Evolutionary conservation across 2,113 vertebrate species (phyloP).

Genomic region (Varanus salvator): DNA sequence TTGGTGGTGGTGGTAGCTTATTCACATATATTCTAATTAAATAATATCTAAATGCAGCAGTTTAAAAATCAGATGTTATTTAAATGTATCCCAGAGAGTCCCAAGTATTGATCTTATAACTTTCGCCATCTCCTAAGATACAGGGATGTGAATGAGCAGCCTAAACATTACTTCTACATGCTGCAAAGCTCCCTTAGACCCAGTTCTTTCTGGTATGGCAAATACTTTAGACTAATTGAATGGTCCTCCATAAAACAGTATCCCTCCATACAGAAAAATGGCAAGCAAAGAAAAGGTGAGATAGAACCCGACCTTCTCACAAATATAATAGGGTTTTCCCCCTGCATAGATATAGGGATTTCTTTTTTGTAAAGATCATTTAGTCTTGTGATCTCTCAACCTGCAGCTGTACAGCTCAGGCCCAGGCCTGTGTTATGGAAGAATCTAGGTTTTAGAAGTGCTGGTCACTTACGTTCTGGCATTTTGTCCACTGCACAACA

Average conservation of each 20-base stretch:
- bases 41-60: constrained; percentile 20
- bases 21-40: constrained; percentile 40
- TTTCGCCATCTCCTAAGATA: constrained; percentile 46
- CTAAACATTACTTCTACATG: constrained; percentile 27
- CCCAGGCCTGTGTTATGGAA: background rate
- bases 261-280: background rate
- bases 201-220: background rate
- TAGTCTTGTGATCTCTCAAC: background rate
- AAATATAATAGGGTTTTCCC: too few species aligned
- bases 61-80: constrained; percentile 9
- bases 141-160: constrained; percentile 30
- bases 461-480: constrained; percentile 35
- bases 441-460: background rate
- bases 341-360: constrained; percentile 27
- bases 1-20: constrained; percentile 20
- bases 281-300: background rate
- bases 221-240: background rate
- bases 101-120: constrained; percentile 33
- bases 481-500: constrained; percentile 36
- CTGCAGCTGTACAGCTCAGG: background rate
- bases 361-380: background rate
- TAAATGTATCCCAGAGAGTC: constrained; percentile 22
- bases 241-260: background rate
- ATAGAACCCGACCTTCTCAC: background rate
- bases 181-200: accelerated